Base-by-base conservation (phyloP, 2,113 vertebrate genomes). In the Semicossyphus pulcher region DNA sequence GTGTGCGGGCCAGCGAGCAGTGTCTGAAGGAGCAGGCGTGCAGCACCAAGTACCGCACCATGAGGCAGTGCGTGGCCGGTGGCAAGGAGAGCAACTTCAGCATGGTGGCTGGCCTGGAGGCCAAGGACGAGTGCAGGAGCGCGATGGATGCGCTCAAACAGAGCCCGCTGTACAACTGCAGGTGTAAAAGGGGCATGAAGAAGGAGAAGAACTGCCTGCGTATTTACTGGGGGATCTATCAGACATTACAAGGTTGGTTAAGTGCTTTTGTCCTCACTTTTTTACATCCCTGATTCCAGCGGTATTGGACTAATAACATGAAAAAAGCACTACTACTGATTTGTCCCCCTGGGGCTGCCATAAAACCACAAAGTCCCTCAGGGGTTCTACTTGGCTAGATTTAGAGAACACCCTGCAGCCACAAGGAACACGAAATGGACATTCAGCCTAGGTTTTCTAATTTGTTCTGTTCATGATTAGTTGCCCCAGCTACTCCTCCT, bases 181-280 rank as follows among this genome's bases (percentile, higher is more conserved):
- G 96, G 77, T 99, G 97, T 82, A 99, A 95, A 84, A 88, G 97
- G 77, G 97, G 96, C 65, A 99, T 99, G 97, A 99, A 98, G 94
- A 99, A 99, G 51, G 97, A 99, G 89, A 99, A 99, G 86, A 97
- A 98, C 89, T 99, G 97, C 78, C 93, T 99, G 87, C 95, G 97
- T 77, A 97, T 99, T 76, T 99, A 98, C 91, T 99, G 97, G 97
- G 96, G 97, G 81, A 96, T 98, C 93, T 99, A 99, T 86, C 97
- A 97, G 93, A 96, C 96, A 51, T 91, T 99, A 67, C 97, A 97
- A 94, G 97, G 97, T 99, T 91, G 25, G 37, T n/a, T 16, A 2
- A 4, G 52, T 7, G 18, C 28, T 21, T 31, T 32, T 29, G 3
- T n/a, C 14, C 8, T 18, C 6, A n/a, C 15, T 39, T 39, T 18